Base-by-base conservation (phyloP, 1,140 invertebrate genomes). In the Cyphomyrmex costatus region DNA sequence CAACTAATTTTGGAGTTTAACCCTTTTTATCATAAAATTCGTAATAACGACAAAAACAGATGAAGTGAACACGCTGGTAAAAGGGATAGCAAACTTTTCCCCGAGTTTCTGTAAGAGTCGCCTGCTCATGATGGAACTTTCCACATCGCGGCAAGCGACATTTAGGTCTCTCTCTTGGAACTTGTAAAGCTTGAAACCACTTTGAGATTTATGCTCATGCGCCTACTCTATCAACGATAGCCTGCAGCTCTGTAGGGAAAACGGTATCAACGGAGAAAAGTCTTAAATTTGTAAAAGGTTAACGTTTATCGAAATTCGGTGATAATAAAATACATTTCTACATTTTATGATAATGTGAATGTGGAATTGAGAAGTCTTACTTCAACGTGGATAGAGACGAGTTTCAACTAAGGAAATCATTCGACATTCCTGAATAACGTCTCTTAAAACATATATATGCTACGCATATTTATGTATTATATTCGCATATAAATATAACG, bases 161-260 rank as follows among this genome's bases (percentile, higher is more conserved):
- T 90, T 85, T 60, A 53, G 33, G 14, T 82, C n/a, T 86, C 61
- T 71, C 58, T 89, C 91, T 77, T 86, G 73, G 86, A 89, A 92
- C 86, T 92, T 92, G 88, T 90, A 92, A 90, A 91, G 91, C 92
- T 92, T 92, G 92, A 93, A 92, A 92, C 89, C 89, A 90, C 89
- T 88, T 86, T 79, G 79, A 79, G 78, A 90, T 91, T 91, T 90
- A 90, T 90, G 74, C 84, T 79, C 63, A 58, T 10, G 30, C 76
- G 83, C 63, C 71, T 90, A 88, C 78, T 58, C 71, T 90, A 86
- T 84, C 89, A 76, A 60, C 49, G 27, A 80, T 73, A n/a, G 56
- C 68, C 61, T 65, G 76, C 76, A 77, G 51, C 74, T 33, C 56
- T 70, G 42, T 2, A n/a, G 27, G 42, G n/a, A n/a, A 58, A 76